Percentiles rank a stretch among this genome's conserved stretches.
These are phyloP conservation scores for Jacana jacana DNA, from an alignment of 2,113 vertebrate species.

Conservation along the genomic window DNA sequence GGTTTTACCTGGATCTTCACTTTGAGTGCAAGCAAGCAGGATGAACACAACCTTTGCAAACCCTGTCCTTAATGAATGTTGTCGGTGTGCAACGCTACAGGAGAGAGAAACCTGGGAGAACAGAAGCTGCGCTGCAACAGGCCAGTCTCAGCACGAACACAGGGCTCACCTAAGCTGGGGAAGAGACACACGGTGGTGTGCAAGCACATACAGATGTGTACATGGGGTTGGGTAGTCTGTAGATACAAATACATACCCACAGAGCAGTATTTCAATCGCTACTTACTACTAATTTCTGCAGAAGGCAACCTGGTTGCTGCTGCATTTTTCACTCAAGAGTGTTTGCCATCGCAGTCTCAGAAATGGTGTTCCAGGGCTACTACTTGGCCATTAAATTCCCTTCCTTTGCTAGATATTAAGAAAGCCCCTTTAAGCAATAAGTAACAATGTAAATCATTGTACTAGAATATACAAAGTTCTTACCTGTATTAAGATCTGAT, in stretches of 20 bases:
- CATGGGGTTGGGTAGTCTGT: background rate
- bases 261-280: background rate
- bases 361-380: background rate
- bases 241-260: background rate
- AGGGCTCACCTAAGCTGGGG: background rate
- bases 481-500: background rate
- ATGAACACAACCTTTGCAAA: background rate
- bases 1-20: background rate
- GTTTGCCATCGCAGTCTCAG: background rate
- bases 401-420: background rate
- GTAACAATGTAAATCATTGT: background rate
- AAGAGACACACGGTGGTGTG: rapidly evolving
- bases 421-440: background rate
- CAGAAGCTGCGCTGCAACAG: background rate
- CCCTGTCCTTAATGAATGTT: background rate
- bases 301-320: background rate
- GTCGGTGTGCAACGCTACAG: rapidly evolving
- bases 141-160: background rate
- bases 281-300: background rate
- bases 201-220: background rate
- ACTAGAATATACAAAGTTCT: background rate
- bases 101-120: background rate
- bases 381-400: background rate
- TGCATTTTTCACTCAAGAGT: background rate
- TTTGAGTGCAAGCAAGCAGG: background rate